Percentiles rank a stretch among this genome's conserved stretches.
phyloP scores from a whole-genome alignment of 1,140 invertebrate species.

The Drosophila lini region DNA sequence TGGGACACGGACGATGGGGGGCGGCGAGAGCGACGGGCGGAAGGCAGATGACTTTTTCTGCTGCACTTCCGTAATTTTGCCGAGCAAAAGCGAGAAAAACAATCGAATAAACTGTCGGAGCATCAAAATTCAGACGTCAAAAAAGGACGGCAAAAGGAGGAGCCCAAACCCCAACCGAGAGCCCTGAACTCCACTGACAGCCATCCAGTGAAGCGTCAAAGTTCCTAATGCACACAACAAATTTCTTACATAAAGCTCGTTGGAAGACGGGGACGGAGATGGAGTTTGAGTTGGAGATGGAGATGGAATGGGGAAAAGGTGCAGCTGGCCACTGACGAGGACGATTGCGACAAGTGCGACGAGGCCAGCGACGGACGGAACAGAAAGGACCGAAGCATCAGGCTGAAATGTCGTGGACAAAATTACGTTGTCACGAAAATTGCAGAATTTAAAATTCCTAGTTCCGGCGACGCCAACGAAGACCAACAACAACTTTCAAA shows the following conservation, averaged over 20 bases:
- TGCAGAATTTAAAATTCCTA: slow-evolving; percentile 84
- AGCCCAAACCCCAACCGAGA: slow-evolving; percentile 10
- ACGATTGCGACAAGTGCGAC: slow-evolving; percentile 31
- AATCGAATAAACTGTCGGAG: slow-evolving; percentile 82
- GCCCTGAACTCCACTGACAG: slow-evolving; percentile 66
- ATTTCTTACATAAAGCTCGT: slow-evolving; percentile 70
- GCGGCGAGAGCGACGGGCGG: not conserved
- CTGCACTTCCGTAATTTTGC: slow-evolving; percentile 80
- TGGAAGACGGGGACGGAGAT: not conserved
- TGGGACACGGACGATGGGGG: slow-evolving; percentile 21
- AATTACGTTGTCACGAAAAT: slow-evolving; percentile 84
- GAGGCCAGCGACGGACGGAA: slow-evolving; percentile 14
- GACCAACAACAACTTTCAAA: slow-evolving; percentile 29
- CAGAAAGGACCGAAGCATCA: slow-evolving; percentile 60
- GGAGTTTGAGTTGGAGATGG: not conserved
- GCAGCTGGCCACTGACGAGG: slow-evolving; percentile 63
- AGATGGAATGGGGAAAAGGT: slow-evolving; percentile 8
- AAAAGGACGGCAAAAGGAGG: slow-evolving; percentile 48
- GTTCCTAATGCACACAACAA: slow-evolving; percentile 84
- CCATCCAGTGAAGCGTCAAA: slow-evolving; percentile 82
- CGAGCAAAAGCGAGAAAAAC: slow-evolving; percentile 78
- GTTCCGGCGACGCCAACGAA: slow-evolving; percentile 66
- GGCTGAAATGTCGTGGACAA: slow-evolving; percentile 82
- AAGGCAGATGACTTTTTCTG: slow-evolving; percentile 60
- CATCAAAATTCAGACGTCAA: slow-evolving; percentile 83